A percentile compares a stretch with the other conserved stretches of the same genome.
Conservation (phyloP, 2,113 vertebrate species). For the Chaetops frenatus region DNA sequence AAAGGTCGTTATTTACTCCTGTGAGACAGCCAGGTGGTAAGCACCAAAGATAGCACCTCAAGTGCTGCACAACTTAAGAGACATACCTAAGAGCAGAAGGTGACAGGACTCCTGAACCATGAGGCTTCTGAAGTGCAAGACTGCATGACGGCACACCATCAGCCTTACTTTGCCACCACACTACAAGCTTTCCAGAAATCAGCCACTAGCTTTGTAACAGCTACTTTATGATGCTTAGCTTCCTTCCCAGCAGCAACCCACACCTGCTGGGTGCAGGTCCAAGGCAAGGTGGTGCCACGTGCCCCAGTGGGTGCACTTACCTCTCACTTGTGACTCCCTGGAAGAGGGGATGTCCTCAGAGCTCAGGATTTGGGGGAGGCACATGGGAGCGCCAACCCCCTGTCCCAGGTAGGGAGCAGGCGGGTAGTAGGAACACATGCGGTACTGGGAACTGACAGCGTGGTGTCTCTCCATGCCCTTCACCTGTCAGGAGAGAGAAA, state of each 20-base stretch:
- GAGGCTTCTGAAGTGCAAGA: not conserved
- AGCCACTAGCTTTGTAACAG: not conserved
- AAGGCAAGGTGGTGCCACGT: fast-evolving
- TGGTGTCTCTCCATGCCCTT: slow-evolving; percentile 80
- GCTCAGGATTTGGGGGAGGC: slow-evolving; percentile 77
- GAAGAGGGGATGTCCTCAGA: slow-evolving; percentile 79
- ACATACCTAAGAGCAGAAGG: not conserved
- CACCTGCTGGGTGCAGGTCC: not conserved
- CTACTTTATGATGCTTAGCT: not conserved
- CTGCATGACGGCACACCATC: not conserved
- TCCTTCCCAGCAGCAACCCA: not conserved
- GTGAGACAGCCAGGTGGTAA: not conserved
- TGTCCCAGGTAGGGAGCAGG: slow-evolving; percentile 84
- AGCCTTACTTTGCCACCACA: not conserved
- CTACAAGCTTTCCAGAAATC: not conserved
- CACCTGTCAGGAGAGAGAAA: slow-evolving; percentile 69
- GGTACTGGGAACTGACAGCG: slow-evolving; percentile 82
- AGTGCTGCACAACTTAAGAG: not conserved
- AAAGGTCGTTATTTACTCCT: not conserved
- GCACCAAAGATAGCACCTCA: not conserved
- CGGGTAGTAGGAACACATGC: slow-evolving; percentile 90
- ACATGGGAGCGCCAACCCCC: slow-evolving; percentile 69
- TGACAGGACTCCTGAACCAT: not conserved
- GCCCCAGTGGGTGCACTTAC: slow-evolving; percentile 68
- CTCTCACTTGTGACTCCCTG: slow-evolving; percentile 73